Percentiles rank a stretch among this genome's conserved stretches.
Evolutionary conservation across 2,797 vertebrate genomes (phyloP).

Genomic region (Sebastes hubbsi): DNA sequence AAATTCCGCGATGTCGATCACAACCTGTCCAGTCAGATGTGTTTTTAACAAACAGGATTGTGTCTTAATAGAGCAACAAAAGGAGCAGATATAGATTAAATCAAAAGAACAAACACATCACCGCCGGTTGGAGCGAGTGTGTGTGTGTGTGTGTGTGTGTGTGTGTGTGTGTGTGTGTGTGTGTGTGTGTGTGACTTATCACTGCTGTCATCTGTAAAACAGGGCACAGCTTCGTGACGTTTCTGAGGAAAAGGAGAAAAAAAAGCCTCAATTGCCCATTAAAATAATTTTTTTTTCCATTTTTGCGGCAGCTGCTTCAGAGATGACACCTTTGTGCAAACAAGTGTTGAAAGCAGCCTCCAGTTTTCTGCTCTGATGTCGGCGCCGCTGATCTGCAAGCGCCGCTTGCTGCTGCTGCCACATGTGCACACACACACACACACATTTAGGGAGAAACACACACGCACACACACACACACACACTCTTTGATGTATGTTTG

Average conservation of each 20-base stretch:
- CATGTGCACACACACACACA: constrained; percentile 32
- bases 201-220: constrained; percentile 36
- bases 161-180: background rate
- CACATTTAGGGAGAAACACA: constrained; percentile 9
- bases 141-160: background rate
- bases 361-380: constrained; percentile 67
- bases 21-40: constrained; percentile 20
- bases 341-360: constrained; percentile 71
- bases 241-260: constrained; percentile 25
- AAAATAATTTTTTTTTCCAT: constrained; percentile 39
- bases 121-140: constrained; percentile 40
- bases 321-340: constrained; percentile 75
- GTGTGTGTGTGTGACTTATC: constrained; percentile 36
- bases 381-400: constrained; percentile 45
- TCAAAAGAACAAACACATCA: constrained; percentile 51
- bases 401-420: constrained; percentile 25
- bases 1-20: background rate
- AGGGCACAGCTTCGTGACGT: constrained; percentile 29
- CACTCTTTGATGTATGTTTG: constrained; percentile 78
- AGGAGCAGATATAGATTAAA: constrained; percentile 53
- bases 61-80: constrained; percentile 41
- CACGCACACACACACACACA: constrained; percentile 23
- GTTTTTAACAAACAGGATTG: constrained; percentile 46
- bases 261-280: constrained; percentile 52
- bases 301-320: constrained; percentile 58